Evolutionary conservation across 2,113 vertebrate genomes (phyloP), one percentile per base, ranked within the genome.

Genomic region (Pimephales promelas): DNA sequence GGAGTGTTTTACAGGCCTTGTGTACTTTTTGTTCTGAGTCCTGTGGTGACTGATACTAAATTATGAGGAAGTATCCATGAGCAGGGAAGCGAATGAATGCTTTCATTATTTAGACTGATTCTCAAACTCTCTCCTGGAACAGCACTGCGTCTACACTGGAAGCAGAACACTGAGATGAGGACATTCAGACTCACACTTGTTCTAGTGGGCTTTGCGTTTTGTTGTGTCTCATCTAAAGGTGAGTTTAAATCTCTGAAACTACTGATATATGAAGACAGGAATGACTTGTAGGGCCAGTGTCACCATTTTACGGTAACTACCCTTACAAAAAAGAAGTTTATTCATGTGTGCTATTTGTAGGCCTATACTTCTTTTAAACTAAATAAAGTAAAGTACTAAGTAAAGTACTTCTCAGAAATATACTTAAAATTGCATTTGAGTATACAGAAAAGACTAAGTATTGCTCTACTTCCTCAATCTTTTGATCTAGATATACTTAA

Each of bases 1-100:
- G 18, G 1, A 34, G 16, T 20, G 62, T 10, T 62, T 34, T 66
- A 66, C 62, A 10, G 62, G 34, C 18, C 3, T 68, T 36, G 3
- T 40, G 7, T 1, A 28, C 45, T 73, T 49, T 28, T 74, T 76
- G 10, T 40, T 59, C 54, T 11, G 4, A 6, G 11, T 59, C 0
- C 22, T 8, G 2, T 40, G 20, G 10, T 76, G 28, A 56, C 11
- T n/a, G 2, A 40, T 24, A 16, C 10, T 2, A 16, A 76, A 76
- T 56, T 13, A 77, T 57, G 74, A 77, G 74, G 74, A 77, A 77
- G 74, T 57, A n/a, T 36, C 18, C 49, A n/a, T 1, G 22, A 40
- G 20, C 7, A 75, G 18, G 5, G 72, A 75, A 34, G 31, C 26
- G 1, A 11, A 40, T 7, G 3, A 57, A 24, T 40, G 31, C 22